These are phyloP conservation scores for Chascanopsetta lugubris DNA, from an alignment of 2,113 vertebrate species.

Conservation along the genomic window DNA sequence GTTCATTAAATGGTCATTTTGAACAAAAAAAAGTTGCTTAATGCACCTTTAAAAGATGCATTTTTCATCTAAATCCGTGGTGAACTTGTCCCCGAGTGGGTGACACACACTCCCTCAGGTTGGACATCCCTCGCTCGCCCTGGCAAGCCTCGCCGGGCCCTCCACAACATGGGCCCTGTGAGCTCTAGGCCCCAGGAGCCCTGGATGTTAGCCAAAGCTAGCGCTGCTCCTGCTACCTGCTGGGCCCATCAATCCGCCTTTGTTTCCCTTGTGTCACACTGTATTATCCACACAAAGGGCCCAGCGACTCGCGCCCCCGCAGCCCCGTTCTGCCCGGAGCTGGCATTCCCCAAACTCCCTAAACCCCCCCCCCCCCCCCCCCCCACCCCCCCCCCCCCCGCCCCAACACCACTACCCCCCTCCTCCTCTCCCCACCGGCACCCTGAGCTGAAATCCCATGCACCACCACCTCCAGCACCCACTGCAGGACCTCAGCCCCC, in stretches of 20 bases:
- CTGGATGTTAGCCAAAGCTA: conserved; percentile 80
- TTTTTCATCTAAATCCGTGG: conserved; percentile 18
- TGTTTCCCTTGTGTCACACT: conserved; percentile 98
- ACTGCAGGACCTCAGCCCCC: conserved; percentile 44
- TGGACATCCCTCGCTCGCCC: conserved; percentile 62
- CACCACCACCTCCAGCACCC: conserved; percentile 71
- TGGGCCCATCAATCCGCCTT: conserved; percentile 98
- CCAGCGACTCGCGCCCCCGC: conserved; percentile 89
- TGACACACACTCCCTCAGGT: conserved; percentile 55
- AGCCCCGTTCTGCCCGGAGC: conserved; percentile 88
- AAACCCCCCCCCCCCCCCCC: conserved; percentile 55
- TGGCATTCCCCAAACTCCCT: conserved; percentile 92
- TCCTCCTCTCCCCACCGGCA: conserved; percentile 72
- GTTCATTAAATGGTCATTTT: no score
- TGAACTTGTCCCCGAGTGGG: conserved; percentile 31
- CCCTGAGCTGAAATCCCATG: conserved; percentile 71
- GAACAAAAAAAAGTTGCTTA: background rate
- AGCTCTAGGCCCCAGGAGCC: conserved; percentile 76
- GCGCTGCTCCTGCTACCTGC: conserved; percentile 93
- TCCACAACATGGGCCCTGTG: conserved; percentile 82
- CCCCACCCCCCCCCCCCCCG: conserved; percentile 64
- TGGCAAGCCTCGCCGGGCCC: conserved; percentile 70
- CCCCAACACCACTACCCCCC: conserved; percentile 83
- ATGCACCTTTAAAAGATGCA: background rate
- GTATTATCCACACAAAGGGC: conserved; percentile 95